A percentile compares a stretch with the other conserved stretches of the same genome.
Evolutionary conservation across 2,797 vertebrate genomes (phyloP).

Genomic region (Tauraco hartlaubi): DNA sequence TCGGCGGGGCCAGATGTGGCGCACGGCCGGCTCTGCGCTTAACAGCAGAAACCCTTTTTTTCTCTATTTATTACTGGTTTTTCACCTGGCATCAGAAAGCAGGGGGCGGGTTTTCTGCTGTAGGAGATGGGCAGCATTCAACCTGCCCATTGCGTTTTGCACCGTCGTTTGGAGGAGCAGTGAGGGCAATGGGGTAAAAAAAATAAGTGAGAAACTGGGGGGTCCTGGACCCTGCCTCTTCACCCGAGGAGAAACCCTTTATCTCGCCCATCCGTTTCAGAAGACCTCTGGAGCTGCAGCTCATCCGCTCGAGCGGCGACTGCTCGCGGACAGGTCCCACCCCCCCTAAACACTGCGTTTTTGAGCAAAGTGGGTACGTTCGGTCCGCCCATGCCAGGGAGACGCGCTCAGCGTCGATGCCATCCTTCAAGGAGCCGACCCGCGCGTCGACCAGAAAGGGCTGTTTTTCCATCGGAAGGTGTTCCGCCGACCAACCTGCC

Average conservation of each 20-base stretch:
- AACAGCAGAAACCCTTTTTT: neutral
- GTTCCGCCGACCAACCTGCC: neutral
- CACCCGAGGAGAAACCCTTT: neutral
- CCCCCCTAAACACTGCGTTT: neutral
- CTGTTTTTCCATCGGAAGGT: neutral
- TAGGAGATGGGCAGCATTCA: neutral
- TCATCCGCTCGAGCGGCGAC: neutral
- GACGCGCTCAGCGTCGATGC: too few species aligned
- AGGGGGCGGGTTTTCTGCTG: neutral
- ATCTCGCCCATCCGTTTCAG: rapidly evolving
- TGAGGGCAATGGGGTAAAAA: neutral
- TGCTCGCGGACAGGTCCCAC: neutral
- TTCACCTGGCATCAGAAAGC: neutral
- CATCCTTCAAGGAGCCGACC: neutral
- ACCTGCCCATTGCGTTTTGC: neutral
- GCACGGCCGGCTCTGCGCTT: rapidly evolving
- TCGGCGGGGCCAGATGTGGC: neutral
- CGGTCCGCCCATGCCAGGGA: neutral
- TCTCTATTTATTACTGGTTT: neutral
- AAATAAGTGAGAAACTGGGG: neutral
- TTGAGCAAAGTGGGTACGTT: neutral
- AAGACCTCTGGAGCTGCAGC: neutral
- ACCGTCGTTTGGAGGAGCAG: neutral
- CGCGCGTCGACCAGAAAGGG: neutral
- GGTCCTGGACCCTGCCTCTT: neutral